Percentiles rank a stretch among this genome's conserved stretches.
Evolutionary conservation across 2,888 invertebrate species (phyloP).

Genomic region (Halictus quadricinctus): DNA sequence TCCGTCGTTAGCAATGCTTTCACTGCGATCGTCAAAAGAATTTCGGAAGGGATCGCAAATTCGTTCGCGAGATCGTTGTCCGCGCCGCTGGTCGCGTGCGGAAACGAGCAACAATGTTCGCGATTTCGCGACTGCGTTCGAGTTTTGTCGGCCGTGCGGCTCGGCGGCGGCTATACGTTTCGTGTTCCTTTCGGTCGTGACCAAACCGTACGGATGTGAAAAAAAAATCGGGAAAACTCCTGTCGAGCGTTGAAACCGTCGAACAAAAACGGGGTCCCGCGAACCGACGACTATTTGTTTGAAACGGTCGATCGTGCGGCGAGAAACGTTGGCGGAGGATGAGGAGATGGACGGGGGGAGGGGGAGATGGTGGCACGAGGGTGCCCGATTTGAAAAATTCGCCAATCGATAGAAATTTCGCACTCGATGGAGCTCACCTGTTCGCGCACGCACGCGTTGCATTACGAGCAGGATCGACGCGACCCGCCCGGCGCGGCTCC

Average conservation of each 20-base stretch:
- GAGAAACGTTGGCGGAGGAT: not conserved
- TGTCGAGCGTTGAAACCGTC: not conserved
- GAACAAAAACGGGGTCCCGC: not conserved
- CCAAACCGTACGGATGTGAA: constrained; percentile 8
- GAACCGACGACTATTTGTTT: constrained; percentile 11
- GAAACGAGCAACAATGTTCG: constrained; percentile 8
- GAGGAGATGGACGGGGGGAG: not conserved
- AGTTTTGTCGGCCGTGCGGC: not conserved
- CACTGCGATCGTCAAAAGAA: not conserved
- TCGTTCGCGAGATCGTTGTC: not conserved
- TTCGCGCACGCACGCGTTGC: constrained; percentile 45
- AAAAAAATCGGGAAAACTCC: constrained; percentile 31
- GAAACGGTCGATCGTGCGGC: constrained; percentile 4
- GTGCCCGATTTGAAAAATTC: constrained; percentile 37
- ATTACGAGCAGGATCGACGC: constrained; percentile 61
- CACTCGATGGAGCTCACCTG: not conserved
- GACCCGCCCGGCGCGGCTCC: constrained; percentile 39
- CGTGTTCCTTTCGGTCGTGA: constrained; percentile 12
- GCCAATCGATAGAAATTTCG: constrained; percentile 27
- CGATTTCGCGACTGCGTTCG: constrained; percentile 12
- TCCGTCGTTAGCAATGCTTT: constrained; percentile 29
- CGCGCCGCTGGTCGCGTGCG: not conserved
- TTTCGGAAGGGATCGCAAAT: not conserved
- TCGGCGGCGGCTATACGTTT: not conserved
- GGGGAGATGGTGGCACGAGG: not conserved